Base-by-base conservation (phyloP, 2,113 vertebrate species). In the Forbesichthys papilliferus region DNA sequence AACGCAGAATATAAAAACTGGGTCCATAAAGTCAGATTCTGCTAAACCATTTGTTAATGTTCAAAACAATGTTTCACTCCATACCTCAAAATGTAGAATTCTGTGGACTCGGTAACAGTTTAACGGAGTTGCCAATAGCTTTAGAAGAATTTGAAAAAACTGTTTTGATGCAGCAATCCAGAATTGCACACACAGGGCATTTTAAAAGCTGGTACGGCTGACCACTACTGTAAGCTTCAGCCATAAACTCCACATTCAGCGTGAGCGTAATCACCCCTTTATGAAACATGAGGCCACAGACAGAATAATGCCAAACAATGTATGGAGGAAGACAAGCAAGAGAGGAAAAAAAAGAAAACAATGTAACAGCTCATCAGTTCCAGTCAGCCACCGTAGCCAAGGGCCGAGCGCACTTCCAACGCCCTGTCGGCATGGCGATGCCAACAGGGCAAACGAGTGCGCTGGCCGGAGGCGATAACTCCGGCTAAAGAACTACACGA, bases 321-420 rank as follows among this genome's bases (percentile, higher is more conserved):
- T 56, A 61, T 68, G 71, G 53, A 46, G 14, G 58, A 75, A n/a
- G 42, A 27, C 27, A 27, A 27, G 2, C 27, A 27, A 27, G 27
- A 27, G 27, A 27, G 27, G 2, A 27, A 27, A 27, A 27, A 27
- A 27, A 3, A 68, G 56, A 54, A 20, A 57, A 62, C 68, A 74
- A 69, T 1, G 14, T 3, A 56, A 53, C 72, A 67, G 56, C 66
- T 74, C 27, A 56, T 56, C 72, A 67, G 56, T 68, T 74, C 27
- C 73, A 75, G 78, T 62, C 57, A 63, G 66, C 61, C 54, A 69
- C 64, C 18, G 71, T 49, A 53, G n/a, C 52, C 56, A 1, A n/a
- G 42, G 42, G 69, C 69, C 59, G 64, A 60, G 54, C 69, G 70
- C 58, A 76, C 67, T 51, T 42, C 46, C 56, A 61, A 34, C 64